phyloP scores from a whole-genome alignment of 2,113 vertebrate species.

The Etia nguti region DNA sequence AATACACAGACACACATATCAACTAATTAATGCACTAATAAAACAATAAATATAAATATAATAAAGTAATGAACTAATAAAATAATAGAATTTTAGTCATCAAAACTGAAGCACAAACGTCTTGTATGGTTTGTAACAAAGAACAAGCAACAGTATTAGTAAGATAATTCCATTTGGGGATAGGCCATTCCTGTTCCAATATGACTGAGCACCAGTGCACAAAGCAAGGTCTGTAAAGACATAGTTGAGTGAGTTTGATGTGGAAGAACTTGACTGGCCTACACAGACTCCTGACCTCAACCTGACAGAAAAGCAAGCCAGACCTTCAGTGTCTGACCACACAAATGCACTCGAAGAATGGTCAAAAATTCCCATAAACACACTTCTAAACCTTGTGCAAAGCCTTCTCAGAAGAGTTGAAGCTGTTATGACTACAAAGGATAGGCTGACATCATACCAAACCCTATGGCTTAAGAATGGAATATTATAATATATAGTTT shows the following conservation, averaged over 20 bases:
- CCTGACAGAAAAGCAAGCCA: neutral
- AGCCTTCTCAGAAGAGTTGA: neutral
- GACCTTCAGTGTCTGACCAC: neutral
- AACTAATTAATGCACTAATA: neutral
- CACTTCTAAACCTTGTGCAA: neutral
- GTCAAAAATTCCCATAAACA: neutral
- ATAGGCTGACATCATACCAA: neutral
- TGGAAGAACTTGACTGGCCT: neutral
- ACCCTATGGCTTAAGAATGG: neutral
- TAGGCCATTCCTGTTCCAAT: neutral
- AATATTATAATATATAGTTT: neutral
- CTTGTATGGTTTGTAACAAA: neutral
- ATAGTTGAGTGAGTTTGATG: neutral
- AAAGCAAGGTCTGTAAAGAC: neutral
- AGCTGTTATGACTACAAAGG: neutral
- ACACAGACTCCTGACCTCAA: neutral
- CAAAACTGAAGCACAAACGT: neutral
- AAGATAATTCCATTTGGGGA: neutral
- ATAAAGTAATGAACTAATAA: neutral
- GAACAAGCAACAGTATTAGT: neutral
- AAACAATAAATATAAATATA: neutral
- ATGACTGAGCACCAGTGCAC: neutral
- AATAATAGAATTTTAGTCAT: neutral
- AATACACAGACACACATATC: neutral
- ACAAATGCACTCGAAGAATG: neutral